Evolutionary conservation across 2,888 invertebrate species (phyloP).

Genomic region (Maniola hyperantus): DNA sequence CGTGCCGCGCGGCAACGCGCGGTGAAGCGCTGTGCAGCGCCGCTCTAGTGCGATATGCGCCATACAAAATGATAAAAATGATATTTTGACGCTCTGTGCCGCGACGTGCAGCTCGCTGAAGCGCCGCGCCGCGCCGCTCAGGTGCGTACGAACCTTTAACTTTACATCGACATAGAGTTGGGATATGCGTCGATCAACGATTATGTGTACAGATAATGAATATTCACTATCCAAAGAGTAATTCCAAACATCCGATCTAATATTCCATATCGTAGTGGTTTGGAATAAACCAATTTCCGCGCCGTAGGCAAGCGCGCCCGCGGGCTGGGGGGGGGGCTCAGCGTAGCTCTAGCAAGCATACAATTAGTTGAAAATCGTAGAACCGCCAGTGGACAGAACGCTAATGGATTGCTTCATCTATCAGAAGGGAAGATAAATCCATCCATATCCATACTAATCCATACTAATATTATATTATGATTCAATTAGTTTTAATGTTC

Average conservation of each 20-base stretch:
- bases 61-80: no score
- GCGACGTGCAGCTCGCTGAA: no score
- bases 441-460: neutral
- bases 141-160: no score
- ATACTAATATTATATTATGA: no score
- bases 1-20: no score
- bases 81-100: no score
- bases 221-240: slow-evolving; percentile 6
- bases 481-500: no score
- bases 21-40: no score
- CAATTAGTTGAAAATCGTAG: neutral
- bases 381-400: neutral
- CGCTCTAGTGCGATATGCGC: no score
- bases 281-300: slow-evolving; percentile 4
- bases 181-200: neutral
- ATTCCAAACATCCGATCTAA: slow-evolving; percentile 13
- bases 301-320: neutral
- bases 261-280: slow-evolving; percentile 16
- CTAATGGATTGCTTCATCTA: slow-evolving; percentile 4
- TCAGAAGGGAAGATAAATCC: neutral
- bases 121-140: no score
- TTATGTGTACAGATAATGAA: neutral
- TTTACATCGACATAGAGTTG: neutral
- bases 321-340: neutral
- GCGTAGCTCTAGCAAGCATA: neutral